Percentiles rank a stretch among this genome's conserved stretches.
These are phyloP conservation scores for Caenorhabditis parvicauda DNA, from an alignment of 2,888 invertebrate species.

Conservation along the genomic window DNA sequence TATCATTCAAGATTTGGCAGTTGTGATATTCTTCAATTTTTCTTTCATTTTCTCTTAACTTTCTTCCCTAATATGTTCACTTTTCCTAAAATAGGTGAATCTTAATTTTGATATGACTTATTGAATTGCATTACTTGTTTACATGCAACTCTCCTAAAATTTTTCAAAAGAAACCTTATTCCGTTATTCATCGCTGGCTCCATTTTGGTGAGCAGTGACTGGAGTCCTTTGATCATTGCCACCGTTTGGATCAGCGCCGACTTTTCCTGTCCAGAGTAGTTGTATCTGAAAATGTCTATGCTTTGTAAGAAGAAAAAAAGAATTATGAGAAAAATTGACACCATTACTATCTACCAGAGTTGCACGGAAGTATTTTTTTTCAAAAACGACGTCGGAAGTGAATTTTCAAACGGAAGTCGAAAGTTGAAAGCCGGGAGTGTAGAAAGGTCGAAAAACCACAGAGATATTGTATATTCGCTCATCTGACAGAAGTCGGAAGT, in stretches of 20 bases:
- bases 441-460: too few species aligned
- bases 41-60: background rate
- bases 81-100: too few species aligned
- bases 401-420: too few species aligned
- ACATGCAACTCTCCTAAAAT: background rate
- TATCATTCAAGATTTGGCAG: too few species aligned
- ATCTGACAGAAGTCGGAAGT: too few species aligned
- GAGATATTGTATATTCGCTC: too few species aligned
- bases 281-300: constrained; percentile 74
- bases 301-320: constrained; percentile 71
- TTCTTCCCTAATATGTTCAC: background rate
- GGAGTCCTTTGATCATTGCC: constrained; percentile 97
- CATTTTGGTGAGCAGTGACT: constrained; percentile 92
- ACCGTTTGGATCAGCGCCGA: constrained; percentile 84
- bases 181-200: constrained; percentile 92
- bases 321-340: background rate
- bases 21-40: background rate
- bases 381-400: too few species aligned
- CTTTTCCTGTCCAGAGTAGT: constrained; percentile 94
- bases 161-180: constrained; percentile 69
- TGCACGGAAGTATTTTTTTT: too few species aligned
- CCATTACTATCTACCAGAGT: too few species aligned
- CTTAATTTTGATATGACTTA: background rate
- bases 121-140: background rate
- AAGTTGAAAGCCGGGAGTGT: too few species aligned